These are phyloP conservation scores for Cherax quadricarinatus DNA, from an alignment of 1,140 invertebrate species.

Conservation along the genomic window DNA sequence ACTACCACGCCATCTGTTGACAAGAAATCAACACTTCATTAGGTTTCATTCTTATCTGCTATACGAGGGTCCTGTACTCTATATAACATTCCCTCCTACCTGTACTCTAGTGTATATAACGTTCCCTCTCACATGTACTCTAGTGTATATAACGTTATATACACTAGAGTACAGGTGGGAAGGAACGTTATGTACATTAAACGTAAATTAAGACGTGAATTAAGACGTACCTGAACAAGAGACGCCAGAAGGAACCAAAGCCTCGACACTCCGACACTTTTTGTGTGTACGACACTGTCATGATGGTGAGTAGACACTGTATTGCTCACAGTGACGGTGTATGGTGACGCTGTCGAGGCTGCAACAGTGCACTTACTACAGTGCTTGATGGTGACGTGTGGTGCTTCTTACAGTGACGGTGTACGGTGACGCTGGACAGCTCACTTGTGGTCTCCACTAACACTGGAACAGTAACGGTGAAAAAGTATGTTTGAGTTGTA, in stretches of 20 bases:
- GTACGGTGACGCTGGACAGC: not conserved
- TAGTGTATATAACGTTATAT: no score
- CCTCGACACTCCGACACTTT: slow-evolving; percentile 58
- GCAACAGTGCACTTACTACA: not conserved
- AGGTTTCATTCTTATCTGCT: no score
- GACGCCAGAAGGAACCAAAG: slow-evolving; percentile 59
- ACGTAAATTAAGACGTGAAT: no score
- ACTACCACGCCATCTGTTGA: slow-evolving; percentile 77
- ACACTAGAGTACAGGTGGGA: no score
- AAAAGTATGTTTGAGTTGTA: no score
- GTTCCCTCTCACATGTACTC: no score
- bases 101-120: no score
- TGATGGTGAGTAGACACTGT: not conserved
- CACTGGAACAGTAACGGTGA: no score
- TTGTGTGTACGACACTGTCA: slow-evolving; percentile 57
- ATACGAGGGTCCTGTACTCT: no score
- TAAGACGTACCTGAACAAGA: slow-evolving; percentile 44
- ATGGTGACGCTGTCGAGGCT: not conserved
- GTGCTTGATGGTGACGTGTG: not conserved
- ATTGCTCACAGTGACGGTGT: not conserved
- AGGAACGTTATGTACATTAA: no score
- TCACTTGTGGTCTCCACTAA: no score
- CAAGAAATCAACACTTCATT: not conserved
- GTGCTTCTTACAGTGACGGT: not conserved
- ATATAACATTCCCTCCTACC: no score